Conservation (phyloP, 2,113 vertebrate species). For the Cyanistes caeruleus region DNA sequence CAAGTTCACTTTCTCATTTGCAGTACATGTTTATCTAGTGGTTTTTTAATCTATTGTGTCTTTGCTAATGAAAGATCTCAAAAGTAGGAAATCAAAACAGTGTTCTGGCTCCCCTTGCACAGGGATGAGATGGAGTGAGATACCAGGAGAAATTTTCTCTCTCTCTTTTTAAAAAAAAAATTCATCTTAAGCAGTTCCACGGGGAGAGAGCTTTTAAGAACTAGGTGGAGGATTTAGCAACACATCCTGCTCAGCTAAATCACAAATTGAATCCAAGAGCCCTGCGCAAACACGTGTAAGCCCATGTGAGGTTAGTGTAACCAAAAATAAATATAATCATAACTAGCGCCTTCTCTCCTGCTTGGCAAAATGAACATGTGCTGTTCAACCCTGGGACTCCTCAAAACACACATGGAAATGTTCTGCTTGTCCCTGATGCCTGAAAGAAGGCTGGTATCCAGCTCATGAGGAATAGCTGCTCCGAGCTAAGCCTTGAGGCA, state of each 20-base stretch:
- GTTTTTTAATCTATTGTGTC: not conserved
- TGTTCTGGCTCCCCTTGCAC: not conserved
- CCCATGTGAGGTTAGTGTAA: not conserved
- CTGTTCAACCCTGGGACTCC: not conserved
- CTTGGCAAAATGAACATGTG: not conserved
- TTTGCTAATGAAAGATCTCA: not conserved
- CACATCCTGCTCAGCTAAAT: not conserved
- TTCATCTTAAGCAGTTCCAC: not conserved
- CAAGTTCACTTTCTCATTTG: not conserved
- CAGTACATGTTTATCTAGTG: not conserved
- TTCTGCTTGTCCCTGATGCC: not conserved
- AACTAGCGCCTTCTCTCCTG: not conserved
- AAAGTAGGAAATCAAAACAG: not conserved
- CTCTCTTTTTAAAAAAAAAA: not conserved
- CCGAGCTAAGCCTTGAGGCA: not conserved
- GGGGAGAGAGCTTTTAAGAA: not conserved
- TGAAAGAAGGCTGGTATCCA: not conserved
- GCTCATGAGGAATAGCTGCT: not conserved
- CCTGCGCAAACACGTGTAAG: not conserved
- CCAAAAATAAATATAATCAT: not conserved
- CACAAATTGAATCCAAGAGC: not conserved
- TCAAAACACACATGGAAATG: not conserved
- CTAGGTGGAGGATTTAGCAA: not conserved
- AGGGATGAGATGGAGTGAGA: not conserved
- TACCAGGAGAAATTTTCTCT: not conserved